Evolutionary conservation across 2,113 vertebrate species (phyloP).

Genomic region (Anguilla japonica): DNA sequence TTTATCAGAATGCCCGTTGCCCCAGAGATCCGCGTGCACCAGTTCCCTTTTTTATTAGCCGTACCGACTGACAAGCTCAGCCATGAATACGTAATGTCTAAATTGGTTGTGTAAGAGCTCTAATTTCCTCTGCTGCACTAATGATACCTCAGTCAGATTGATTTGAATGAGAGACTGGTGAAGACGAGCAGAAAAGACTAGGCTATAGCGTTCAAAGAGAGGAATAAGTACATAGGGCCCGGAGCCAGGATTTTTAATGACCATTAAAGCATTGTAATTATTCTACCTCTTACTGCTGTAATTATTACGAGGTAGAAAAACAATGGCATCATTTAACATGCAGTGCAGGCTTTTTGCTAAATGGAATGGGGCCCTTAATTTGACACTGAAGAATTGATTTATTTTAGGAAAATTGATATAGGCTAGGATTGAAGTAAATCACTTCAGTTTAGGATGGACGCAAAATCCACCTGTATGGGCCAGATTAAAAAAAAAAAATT

Average conservation of each 20-base stretch:
- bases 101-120: slow-evolving; percentile 16
- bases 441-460: not conserved
- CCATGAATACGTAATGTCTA: slow-evolving; percentile 17
- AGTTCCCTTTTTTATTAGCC: slow-evolving; percentile 8
- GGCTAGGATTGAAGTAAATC: not conserved
- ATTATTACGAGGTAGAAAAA: not conserved
- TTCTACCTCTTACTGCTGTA: not conserved
- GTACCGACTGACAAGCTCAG: slow-evolving; percentile 18
- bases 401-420: not conserved
- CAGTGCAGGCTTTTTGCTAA: not conserved
- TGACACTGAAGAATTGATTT: not conserved
- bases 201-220: not conserved
- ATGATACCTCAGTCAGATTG: slow-evolving; percentile 4
- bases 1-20: not conserved
- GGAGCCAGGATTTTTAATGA: not conserved
- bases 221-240: not conserved
- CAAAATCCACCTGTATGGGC: not conserved
- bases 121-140: not conserved
- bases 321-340: not conserved
- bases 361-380: too few relatives aligned
- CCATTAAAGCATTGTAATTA: not conserved
- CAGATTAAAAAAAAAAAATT: too few relatives aligned
- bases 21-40: not conserved
- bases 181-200: not conserved
- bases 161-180: not conserved